Percentiles rank a stretch among this genome's conserved stretches.
phyloP scores from a whole-genome alignment of 2,113 vertebrate genomes.

The Panurus biarmicus region DNA sequence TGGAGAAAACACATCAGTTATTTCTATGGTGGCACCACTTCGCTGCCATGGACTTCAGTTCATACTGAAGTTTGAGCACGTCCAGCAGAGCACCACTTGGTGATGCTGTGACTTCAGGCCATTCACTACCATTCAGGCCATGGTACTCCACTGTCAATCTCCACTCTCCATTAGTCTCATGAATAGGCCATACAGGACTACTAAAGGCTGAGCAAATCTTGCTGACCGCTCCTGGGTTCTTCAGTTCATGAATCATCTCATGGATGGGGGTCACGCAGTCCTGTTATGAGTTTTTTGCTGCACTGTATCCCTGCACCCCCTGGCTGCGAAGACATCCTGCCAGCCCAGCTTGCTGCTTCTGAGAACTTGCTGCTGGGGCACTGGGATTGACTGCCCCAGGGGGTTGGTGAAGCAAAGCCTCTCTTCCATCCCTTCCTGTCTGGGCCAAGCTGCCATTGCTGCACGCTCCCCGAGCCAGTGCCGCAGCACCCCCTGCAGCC shows the following conservation, averaged over 20 bases:
- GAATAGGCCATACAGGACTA: background rate
- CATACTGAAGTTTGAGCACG: no score
- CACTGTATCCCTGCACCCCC: no score
- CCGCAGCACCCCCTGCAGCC: no score
- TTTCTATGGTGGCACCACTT: background rate
- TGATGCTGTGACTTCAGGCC: background rate
- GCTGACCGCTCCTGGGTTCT: background rate
- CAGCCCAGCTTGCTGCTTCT: no score
- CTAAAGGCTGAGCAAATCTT: background rate
- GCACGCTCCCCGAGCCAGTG: no score
- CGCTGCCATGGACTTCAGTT: background rate
- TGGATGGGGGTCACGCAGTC: background rate
- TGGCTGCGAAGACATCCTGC: no score
- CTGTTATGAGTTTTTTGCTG: no score
- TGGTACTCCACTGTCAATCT: background rate
- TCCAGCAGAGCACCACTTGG: rapidly evolving
- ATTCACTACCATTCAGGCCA: background rate
- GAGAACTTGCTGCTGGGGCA: no score
- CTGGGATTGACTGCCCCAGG: no score
- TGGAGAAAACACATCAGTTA: background rate
- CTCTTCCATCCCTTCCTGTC: no score
- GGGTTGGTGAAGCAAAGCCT: no score
- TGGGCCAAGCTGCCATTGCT: no score
- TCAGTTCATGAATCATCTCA: background rate
- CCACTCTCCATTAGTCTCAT: background rate